phyloP scores from a whole-genome alignment of 2,888 invertebrate species.

The Thysanoteuthis rhombus region DNA sequence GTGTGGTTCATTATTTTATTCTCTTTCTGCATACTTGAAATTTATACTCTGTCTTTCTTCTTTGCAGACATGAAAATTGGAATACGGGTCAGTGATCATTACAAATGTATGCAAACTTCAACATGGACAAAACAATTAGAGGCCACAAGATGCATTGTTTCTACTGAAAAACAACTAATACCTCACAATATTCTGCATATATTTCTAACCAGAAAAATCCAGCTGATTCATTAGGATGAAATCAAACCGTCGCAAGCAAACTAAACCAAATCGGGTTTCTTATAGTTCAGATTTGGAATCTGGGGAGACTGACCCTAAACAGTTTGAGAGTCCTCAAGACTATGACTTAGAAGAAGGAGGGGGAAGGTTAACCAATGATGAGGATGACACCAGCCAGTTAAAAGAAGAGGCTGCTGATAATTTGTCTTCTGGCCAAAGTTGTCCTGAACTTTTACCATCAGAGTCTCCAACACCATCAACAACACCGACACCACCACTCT shows the following conservation, averaged over 20 bases:
- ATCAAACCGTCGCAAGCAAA: constrained; percentile 63
- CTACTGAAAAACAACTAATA: constrained; percentile 25
- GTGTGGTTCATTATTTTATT: not conserved
- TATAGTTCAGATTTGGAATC: constrained; percentile 33
- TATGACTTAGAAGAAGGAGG: constrained; percentile 34
- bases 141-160: constrained; percentile 32
- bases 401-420: constrained; percentile 33
- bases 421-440: constrained; percentile 31
- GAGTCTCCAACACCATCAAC: not conserved
- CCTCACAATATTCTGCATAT: constrained; percentile 32
- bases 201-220: constrained; percentile 24
- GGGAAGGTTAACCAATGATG: constrained; percentile 34
- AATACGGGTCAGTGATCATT: constrained; percentile 31
- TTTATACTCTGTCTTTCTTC: not conserved
- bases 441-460: constrained; percentile 27
- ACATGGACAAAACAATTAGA: constrained; percentile 25
- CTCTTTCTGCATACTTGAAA: not conserved
- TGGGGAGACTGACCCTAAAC: constrained; percentile 23
- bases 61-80: constrained; percentile 33
- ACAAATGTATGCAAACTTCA: constrained; percentile 31
- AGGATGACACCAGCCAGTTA: constrained; percentile 28
- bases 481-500: not conserved
- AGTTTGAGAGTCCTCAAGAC: constrained; percentile 25
- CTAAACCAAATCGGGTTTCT: constrained; percentile 56
- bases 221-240: constrained; percentile 43